Evolutionary conservation across 2,797 vertebrate genomes (phyloP).

Genomic region (Spinus pinus): DNA sequence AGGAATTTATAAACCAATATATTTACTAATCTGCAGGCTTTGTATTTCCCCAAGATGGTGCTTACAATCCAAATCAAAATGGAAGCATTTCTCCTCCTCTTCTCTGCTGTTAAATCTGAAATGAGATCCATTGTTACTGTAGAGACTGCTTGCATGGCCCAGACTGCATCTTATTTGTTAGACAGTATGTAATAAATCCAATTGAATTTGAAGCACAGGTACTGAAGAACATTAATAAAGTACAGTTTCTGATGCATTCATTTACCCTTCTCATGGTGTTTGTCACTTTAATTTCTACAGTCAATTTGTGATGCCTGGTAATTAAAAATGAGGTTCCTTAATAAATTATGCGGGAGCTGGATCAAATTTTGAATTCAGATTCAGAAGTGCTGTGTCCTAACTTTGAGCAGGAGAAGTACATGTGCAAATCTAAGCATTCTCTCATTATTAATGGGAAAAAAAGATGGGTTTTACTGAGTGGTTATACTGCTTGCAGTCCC

Average conservation of each 20-base stretch:
- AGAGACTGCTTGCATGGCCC: background rate
- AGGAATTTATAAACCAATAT: background rate
- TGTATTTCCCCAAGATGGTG: constrained; percentile 34
- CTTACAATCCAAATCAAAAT: constrained; percentile 41
- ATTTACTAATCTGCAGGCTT: background rate
- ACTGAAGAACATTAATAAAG: background rate
- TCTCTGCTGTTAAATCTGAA: background rate
- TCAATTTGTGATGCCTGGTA: background rate
- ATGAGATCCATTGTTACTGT: background rate
- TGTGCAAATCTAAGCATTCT: background rate
- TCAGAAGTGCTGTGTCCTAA: background rate
- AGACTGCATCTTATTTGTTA: background rate
- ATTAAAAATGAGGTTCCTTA: background rate
- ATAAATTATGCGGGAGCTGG: background rate
- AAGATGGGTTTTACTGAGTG: background rate
- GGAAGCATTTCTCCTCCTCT: background rate
- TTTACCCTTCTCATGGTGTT: background rate
- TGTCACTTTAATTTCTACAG: background rate
- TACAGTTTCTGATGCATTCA: background rate
- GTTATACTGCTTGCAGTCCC: background rate
- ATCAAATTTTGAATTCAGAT: background rate
- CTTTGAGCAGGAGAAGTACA: background rate
- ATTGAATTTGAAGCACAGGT: background rate
- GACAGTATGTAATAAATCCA: background rate
- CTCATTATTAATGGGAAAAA: background rate